phyloP scores from a whole-genome alignment of 2,113 vertebrate genomes.

The Serinus canaria region DNA sequence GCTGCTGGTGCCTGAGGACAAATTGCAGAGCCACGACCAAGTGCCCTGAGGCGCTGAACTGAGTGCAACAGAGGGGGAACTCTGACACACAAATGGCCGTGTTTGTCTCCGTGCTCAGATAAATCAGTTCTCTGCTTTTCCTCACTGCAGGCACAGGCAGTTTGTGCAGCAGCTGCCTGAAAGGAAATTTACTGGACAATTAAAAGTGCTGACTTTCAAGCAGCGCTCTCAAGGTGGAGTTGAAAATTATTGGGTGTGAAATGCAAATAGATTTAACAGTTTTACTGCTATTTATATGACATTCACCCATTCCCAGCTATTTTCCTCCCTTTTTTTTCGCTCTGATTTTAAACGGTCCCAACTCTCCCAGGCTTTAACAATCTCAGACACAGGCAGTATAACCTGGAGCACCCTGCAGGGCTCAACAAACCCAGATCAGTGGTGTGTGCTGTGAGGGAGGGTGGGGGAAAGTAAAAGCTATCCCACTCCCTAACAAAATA shows the following conservation, averaged over 20 bases:
- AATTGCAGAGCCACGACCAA: not conserved
- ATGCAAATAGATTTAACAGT: constrained; percentile 73
- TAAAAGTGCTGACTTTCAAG: constrained; percentile 70
- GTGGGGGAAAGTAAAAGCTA: not conserved
- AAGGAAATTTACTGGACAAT: constrained; percentile 59
- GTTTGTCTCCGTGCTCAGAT: not conserved
- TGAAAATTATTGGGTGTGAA: constrained; percentile 73
- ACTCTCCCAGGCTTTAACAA: constrained; percentile 23
- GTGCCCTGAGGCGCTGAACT: not conserved
- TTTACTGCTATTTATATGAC: constrained; percentile 63
- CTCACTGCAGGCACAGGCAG: not conserved
- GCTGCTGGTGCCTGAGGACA: not conserved
- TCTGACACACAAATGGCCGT: not conserved
- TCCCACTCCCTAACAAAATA: constrained; percentile 34
- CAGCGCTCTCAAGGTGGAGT: constrained; percentile 51
- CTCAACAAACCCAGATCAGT: not conserved
- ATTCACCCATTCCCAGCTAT: constrained; percentile 36
- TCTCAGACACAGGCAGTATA: constrained; percentile 12
- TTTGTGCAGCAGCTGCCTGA: constrained; percentile 57
- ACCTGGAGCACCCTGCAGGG: not conserved
- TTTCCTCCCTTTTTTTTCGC: not conserved
- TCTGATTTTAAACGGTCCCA: not conserved
- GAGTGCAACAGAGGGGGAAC: constrained; percentile 2
- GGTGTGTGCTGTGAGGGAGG: not conserved
- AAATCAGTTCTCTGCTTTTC: constrained; percentile 48